A percentile compares a stretch with the other conserved stretches of the same genome.
Evolutionary conservation across 2,797 vertebrate species (phyloP).

Genomic region (Arnoldichthys spilopterus): DNA sequence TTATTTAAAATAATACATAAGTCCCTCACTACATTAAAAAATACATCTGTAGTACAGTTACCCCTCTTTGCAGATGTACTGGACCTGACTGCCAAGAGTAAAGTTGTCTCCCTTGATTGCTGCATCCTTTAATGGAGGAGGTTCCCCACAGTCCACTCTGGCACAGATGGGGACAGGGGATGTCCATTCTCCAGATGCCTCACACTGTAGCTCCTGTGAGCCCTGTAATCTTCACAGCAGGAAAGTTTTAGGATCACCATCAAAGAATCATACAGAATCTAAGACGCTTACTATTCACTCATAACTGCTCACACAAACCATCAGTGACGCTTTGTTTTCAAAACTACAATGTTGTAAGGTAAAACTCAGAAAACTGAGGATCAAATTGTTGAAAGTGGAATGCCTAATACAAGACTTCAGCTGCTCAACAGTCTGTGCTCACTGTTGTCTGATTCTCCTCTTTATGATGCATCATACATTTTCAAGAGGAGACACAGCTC

Average conservation of each 20-base stretch:
- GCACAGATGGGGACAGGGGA: constrained; percentile 82
- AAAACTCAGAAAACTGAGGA: too few species aligned
- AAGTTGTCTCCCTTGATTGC: constrained; percentile 81
- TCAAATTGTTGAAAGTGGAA: too few species aligned
- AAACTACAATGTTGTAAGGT: too few species aligned
- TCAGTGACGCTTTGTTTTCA: too few species aligned
- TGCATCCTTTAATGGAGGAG: constrained; percentile 86
- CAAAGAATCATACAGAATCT: not conserved
- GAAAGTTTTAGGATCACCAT: constrained; percentile 25
- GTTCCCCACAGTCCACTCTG: constrained; percentile 83
- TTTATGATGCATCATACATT: too few species aligned
- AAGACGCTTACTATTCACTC: not conserved
- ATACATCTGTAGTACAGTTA: constrained; percentile 71
- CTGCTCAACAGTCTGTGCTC: too few species aligned
- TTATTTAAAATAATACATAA: not conserved
- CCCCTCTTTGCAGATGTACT: constrained; percentile 96
- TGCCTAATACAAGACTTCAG: too few species aligned
- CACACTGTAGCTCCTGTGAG: constrained; percentile 82
- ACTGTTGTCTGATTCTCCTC: too few species aligned
- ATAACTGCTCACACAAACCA: not conserved
- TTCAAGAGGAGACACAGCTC: too few species aligned
- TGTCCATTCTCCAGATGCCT: constrained; percentile 88
- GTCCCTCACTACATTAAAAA: not conserved
- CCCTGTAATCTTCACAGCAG: constrained; percentile 87
- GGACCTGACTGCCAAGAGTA: constrained; percentile 85